Percentiles rank a stretch among this genome's conserved stretches.
Evolutionary conservation across 1,140 invertebrate genomes (phyloP).

Genomic region (Sitophilus oryzae): DNA sequence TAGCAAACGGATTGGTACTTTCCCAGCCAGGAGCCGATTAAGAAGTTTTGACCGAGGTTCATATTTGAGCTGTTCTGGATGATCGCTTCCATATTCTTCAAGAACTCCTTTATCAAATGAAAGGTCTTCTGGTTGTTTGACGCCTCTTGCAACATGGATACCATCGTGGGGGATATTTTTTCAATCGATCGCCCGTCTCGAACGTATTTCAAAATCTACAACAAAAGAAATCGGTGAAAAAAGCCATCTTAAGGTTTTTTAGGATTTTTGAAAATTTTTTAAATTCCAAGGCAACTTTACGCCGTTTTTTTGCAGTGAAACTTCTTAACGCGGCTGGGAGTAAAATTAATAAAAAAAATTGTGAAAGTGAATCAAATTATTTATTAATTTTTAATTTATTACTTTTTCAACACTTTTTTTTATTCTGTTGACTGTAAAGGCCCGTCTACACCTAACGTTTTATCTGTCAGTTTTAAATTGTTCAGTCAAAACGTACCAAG

Average conservation of each 20-base stretch:
- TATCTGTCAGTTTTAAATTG: too few species aligned
- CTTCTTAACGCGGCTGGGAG: too few species aligned
- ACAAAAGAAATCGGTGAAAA: conserved; percentile 6
- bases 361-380: too few species aligned
- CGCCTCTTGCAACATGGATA: conserved; percentile 28
- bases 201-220: conserved; percentile 30
- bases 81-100: conserved; percentile 28
- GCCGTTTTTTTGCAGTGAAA: conserved; percentile 3
- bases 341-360: too few species aligned
- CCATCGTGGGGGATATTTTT: conserved; percentile 21
- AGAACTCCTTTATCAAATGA: conserved; percentile 32
- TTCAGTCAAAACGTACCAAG: too few species aligned
- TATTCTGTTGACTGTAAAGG: too few species aligned
- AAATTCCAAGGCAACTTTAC: not conserved
- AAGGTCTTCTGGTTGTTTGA: conserved; percentile 27
- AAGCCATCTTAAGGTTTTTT: not conserved
- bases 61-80: conserved; percentile 29
- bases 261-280: not conserved
- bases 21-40: conserved; percentile 34
- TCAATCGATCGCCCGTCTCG: conserved; percentile 26
- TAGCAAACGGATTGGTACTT: conserved; percentile 35
- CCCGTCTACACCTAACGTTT: too few species aligned
- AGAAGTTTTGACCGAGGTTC: conserved; percentile 33
- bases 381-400: too few species aligned
- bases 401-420: too few species aligned